A percentile compares a stretch with the other conserved stretches of the same genome.
phyloP scores from a whole-genome alignment of 1,140 invertebrate genomes.

The Homalodisca vitripennis region DNA sequence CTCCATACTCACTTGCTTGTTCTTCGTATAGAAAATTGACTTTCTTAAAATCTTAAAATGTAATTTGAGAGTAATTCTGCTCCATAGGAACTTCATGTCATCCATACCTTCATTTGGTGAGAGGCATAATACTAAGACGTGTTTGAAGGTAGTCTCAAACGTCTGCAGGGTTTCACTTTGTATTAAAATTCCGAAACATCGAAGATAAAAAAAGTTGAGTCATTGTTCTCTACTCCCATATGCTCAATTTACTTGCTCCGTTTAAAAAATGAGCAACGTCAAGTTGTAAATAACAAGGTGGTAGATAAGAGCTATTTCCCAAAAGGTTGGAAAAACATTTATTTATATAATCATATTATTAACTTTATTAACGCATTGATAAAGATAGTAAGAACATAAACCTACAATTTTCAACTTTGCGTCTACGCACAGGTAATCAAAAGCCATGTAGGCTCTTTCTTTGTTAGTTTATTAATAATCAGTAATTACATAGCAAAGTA shows the following conservation, averaged over 20 bases:
- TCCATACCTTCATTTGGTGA: not conserved
- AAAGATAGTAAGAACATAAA: not conserved
- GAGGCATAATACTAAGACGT: not conserved
- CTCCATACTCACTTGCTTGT: not conserved
- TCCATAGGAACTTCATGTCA: not conserved
- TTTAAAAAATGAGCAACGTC: slow-evolving; percentile 21
- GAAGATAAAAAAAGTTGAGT: not conserved
- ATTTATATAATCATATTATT: not conserved
- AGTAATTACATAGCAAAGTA: not conserved
- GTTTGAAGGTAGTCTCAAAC: not conserved
- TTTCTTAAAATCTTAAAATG: not conserved
- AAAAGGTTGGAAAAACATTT: not conserved
- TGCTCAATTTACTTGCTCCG: not conserved
- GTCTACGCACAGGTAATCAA: too few species aligned
- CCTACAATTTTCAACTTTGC: too few species aligned
- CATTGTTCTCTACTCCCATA: not conserved
- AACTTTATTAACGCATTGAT: not conserved
- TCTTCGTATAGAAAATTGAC: too few species aligned
- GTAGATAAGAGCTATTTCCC: not conserved
- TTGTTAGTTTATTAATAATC: too few species aligned
- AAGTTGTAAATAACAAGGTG: not conserved
- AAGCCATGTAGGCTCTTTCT: too few species aligned
- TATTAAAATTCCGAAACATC: slow-evolving; percentile 3
- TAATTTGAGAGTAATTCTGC: not conserved
- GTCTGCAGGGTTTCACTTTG: not conserved